Evolutionary conservation across 37 sponge, comb jelly and placozoan species (phyloP), one percentile per base, ranked within the genome.

Genomic region (Axinella damicornis): DNA sequence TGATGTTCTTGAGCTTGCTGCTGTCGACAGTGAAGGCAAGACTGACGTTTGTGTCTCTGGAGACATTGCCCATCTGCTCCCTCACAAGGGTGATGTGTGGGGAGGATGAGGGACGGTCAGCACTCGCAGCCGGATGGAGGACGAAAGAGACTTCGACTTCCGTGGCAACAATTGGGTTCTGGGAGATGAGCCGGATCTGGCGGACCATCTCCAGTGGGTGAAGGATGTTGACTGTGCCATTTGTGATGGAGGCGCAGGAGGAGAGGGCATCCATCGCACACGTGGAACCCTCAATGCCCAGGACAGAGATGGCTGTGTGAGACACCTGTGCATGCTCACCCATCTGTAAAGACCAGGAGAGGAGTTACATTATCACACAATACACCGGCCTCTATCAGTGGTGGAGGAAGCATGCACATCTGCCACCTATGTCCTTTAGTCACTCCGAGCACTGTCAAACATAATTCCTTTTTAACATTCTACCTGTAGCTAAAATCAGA

Each of bases 161-260:
- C 0, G 97, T 89, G 39, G 97, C 97, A 22, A 97, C 74, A 39
- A 75, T 88, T 16, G 93, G 95, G 76, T 97, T 97, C 85, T 97
- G 97, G 19, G 95, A 77, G 52, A 97, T 97, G 71, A 85, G 83
- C 20, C 97, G 46, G 22, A 97, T 92, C 74, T 97, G 97, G 32
- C 97, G 84, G n/a, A 94, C 93, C 81, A 97, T 91, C 85, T 97
- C 97, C 80, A 97, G 87, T 25, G 97, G 97, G 65, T 97, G 95
- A 28, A 97, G 91, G 65, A 94, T 93, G 86, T 97, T 97, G 69
- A 97, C 89, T 16, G 95, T 94, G 30, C 97, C 97, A 66, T 82
- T 85, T 30, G 95, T 92, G 57, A 94, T 75, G 69, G 90, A 73
- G 22, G 97, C 95, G 69, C 95, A 91, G 41, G 85, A 60, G n/a